phyloP scores from a whole-genome alignment of 2,797 vertebrate genomes.

The Hirundo rustica region DNA sequence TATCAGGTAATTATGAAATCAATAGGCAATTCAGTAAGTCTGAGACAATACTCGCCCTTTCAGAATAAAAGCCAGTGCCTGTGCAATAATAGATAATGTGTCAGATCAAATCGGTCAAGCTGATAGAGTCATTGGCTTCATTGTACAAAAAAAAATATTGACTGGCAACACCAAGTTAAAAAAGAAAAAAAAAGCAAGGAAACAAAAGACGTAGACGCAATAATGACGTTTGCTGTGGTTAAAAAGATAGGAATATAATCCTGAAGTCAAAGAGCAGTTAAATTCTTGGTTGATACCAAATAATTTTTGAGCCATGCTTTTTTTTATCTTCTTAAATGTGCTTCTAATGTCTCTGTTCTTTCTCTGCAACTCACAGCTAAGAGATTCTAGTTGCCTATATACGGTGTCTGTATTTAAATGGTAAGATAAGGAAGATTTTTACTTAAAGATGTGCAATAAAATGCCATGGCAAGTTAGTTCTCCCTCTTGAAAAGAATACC shows the following conservation, averaged over 20 bases:
- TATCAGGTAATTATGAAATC: background rate
- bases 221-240: background rate
- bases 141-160: background rate
- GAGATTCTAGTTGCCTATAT: background rate
- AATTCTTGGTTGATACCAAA: background rate
- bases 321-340: background rate
- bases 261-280: background rate
- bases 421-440: background rate
- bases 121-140: background rate
- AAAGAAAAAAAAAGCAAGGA: fast-evolving
- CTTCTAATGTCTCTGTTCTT: background rate
- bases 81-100: background rate
- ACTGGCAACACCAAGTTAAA: background rate
- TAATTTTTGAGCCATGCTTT: background rate
- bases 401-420: background rate
- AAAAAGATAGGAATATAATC: background rate
- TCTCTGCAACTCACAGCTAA: background rate
- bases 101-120: background rate
- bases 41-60: background rate
- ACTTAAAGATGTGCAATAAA: background rate
- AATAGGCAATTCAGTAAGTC: background rate
- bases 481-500: background rate
- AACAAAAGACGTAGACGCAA: background rate
- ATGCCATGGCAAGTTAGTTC: background rate
- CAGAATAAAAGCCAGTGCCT: background rate